Evolutionary conservation across 2,797 vertebrate genomes (phyloP), one percentile per base, ranked within the genome.

Genomic region (Lagodon rhomboides): DNA sequence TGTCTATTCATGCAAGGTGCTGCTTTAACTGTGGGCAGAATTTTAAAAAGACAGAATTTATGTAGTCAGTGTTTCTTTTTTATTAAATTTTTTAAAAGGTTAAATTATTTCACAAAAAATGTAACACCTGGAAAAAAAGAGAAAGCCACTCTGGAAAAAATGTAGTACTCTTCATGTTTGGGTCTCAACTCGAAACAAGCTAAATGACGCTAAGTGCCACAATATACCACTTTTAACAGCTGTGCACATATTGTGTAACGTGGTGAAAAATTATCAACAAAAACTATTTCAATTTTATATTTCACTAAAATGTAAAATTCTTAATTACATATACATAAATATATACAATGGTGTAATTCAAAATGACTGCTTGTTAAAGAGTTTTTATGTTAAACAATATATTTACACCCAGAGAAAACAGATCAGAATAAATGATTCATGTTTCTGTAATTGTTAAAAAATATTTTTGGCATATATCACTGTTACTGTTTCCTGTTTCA

Each of bases 41-140:
- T 59, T 69, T 74, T 17, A 30, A 4, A 61, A 38, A 56, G 20
- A 43, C 5, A 62, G 16, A 3, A 30, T 79, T 61, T 53, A 2
- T 67, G 55, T 46, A 12, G 44, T 51, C 15, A 51, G 53, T 23
- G 3, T 54, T 27, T 23, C 3, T 61, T 23, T 49, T 62, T 41
- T 23, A 38, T 70, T 41, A 54, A 1, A 15, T 43, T 12, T 12
- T 27, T 38, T 43, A 15, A 22, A 62, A 59, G 0, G 22, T 68
- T 50, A 0, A n/a, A 0, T 60, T 15, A 12, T 51, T 74, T 60
- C 18, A 58, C 15, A 51, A 68, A 50, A 22, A 60, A 23, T 20
- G 1, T 0, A 41, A 17, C 41, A 23, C 4, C 54, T 58, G 3
- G 0, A 22, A 60, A 72, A 68, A 47, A 46, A 4, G 1, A 50